Percentiles rank a stretch among this genome's conserved stretches.
These are phyloP conservation scores for Scotopteryx bipunctaria DNA, from an alignment of 2,888 invertebrate genomes.

Conservation along the genomic window DNA sequence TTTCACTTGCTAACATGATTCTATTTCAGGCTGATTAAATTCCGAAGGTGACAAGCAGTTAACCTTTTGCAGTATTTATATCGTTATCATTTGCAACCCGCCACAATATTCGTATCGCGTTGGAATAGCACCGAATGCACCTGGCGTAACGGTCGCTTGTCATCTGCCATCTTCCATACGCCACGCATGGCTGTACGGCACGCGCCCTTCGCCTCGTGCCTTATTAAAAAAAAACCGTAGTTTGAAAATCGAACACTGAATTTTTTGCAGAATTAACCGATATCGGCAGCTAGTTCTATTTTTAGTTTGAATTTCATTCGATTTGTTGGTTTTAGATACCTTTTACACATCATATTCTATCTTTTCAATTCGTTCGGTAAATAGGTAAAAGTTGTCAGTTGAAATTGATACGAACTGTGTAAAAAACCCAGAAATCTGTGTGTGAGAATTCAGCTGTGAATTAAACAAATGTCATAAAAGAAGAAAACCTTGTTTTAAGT, in stretches of 20 bases:
- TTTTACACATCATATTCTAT: too few species aligned
- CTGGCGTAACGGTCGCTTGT: conserved; percentile 82
- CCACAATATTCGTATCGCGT: conserved; percentile 23
- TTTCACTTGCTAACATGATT: neutral
- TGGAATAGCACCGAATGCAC: conserved; percentile 52
- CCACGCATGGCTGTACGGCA: conserved; percentile 74
- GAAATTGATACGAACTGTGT: too few species aligned
- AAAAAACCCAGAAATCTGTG: too few species aligned
- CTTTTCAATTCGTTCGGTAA: too few species aligned
- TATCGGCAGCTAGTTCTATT: conserved; percentile 36
- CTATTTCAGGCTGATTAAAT: conserved; percentile 22
- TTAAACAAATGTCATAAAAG: too few species aligned
- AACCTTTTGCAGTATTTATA: conserved; percentile 29
- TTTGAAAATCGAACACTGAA: conserved; percentile 39
- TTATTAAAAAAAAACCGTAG: conserved; percentile 41
- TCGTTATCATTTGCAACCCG: conserved; percentile 28
- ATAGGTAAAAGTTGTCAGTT: too few species aligned
- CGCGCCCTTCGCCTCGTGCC: conserved; percentile 57
- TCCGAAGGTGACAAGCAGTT: conserved; percentile 20
- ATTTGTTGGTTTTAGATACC: too few species aligned
- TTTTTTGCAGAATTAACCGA: conserved; percentile 46
- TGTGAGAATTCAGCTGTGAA: too few species aligned
- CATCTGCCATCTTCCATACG: conserved; percentile 78
- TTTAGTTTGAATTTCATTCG: conserved; percentile 24
- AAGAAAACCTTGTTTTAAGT: too few species aligned